Base-by-base conservation (phyloP, 2,888 invertebrate species). In the Aspidiotus destructor region DNA sequence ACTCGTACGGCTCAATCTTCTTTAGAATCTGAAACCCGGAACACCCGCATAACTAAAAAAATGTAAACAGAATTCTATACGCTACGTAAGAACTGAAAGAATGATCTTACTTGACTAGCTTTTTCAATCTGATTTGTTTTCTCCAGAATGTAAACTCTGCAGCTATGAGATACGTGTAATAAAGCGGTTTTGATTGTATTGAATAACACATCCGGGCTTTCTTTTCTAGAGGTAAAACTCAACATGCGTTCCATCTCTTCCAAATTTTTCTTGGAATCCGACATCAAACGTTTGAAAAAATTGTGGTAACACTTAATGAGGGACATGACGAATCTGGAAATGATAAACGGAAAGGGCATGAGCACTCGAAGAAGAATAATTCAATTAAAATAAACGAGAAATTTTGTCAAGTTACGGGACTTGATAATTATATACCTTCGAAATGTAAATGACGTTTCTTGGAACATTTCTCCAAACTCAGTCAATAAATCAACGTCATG, bases 161-260 rank as follows among this genome's bases (percentile, higher is more conserved):
- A 60, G 8, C 67, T 67, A 7, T 67, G 60, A 16, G 60, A 48
- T 10, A 67, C 58, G 17, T 67, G 67, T 52, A 48, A 67, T 10
- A 67, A 40, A 9, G 67, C 67, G 7, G 58, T 60, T 15, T 52
- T 60, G 28, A 67, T 67, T 7, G 17, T 16, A 11, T 44, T 60
- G 8, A 67, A 67, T 15, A 58, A 40, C 7, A 48, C 48, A 60
- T 67, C 67, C n/a, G 15, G 58, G 15, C 48, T 48, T 28, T 57
- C 28, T 44, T 48, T 58, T 28, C 48, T 67, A n/a, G 58, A 57
- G 1, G 67, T 44, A 8, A 28, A 9, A 8, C 28, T 8, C n/a
- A 67, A 11, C 67, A 67, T 67, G 9, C 28, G 58, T n/a, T 67
- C 67, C 48, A 67, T 42, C 13, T 67, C 67, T 9, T 67, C 60